These are phyloP conservation scores for Rapana venosa DNA, from an alignment of 2,888 invertebrate species.

Conservation along the genomic window DNA sequence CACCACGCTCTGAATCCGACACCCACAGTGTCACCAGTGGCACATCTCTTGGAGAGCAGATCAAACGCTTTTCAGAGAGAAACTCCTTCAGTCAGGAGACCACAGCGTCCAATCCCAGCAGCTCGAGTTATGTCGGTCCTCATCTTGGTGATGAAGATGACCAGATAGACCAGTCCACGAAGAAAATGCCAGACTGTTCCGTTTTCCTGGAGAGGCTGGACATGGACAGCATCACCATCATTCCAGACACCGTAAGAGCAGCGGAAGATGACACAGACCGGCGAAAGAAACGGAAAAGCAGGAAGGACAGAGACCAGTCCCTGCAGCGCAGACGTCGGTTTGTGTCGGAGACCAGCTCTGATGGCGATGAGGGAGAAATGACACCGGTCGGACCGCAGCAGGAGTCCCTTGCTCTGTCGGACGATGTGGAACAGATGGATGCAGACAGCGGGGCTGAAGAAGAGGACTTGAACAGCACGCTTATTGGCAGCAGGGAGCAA, in stretches of 20 bases:
- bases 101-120: neutral
- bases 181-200: constrained; percentile 42
- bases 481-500: neutral
- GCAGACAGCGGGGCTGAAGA: neutral
- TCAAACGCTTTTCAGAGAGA: constrained; percentile 27
- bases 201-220: constrained; percentile 55
- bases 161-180: neutral
- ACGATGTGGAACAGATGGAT: neutral
- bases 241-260: neutral
- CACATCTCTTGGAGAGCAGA: constrained; percentile 50
- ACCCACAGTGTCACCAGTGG: constrained; percentile 47
- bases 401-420: neutral
- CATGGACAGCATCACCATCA: constrained; percentile 18
- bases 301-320: constrained; percentile 57
- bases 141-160: neutral
- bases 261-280: neutral
- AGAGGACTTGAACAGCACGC: constrained; percentile 17
- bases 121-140: neutral
- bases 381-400: neutral
- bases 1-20: constrained; percentile 28
- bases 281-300: constrained; percentile 50
- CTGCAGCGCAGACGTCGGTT: constrained; percentile 59
- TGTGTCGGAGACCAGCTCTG: constrained; percentile 59
- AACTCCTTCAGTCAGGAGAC: constrained; percentile 16
- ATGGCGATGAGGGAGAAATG: constrained; percentile 56